Percentiles rank a stretch among this genome's conserved stretches.
Evolutionary conservation across 2,888 invertebrate species (phyloP).

Genomic region (Lasioglossum villosulum): DNA sequence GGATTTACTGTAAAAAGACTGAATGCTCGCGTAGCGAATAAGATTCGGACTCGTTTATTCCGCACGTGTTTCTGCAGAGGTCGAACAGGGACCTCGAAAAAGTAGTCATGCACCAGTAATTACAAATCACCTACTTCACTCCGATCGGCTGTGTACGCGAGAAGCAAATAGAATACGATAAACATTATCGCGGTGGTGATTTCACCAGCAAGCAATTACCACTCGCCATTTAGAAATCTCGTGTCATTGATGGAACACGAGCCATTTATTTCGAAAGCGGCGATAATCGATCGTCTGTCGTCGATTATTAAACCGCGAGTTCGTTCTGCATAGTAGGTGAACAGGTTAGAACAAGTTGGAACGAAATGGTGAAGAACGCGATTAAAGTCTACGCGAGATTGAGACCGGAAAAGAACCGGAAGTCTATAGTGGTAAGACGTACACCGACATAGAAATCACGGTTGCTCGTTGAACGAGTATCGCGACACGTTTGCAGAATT

Average conservation of each 20-base stretch:
- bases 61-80: background rate
- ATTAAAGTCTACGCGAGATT: constrained; percentile 84
- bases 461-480: background rate
- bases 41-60: background rate
- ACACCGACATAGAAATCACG: background rate
- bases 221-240: background rate
- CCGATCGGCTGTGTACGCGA: background rate
- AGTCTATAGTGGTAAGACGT: constrained; percentile 51
- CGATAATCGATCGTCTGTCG: constrained; percentile 47
- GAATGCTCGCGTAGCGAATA: background rate
- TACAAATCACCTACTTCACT: constrained; percentile 3
- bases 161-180: background rate
- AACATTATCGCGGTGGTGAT: background rate
- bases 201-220: constrained; percentile 13
- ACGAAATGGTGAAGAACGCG: constrained; percentile 82
- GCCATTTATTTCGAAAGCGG: constrained; percentile 1
- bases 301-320: constrained; percentile 33
- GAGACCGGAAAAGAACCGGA: constrained; percentile 73
- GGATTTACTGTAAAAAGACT: background rate
- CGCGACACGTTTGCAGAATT: constrained; percentile 61
- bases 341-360: constrained; percentile 29
- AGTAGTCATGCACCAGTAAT: constrained; percentile 6
- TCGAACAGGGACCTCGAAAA: background rate
- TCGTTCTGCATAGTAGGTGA: constrained; percentile 9
- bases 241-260: constrained; percentile 1